Conservation (phyloP, 2,113 vertebrate species). For the Athene noctua region DNA sequence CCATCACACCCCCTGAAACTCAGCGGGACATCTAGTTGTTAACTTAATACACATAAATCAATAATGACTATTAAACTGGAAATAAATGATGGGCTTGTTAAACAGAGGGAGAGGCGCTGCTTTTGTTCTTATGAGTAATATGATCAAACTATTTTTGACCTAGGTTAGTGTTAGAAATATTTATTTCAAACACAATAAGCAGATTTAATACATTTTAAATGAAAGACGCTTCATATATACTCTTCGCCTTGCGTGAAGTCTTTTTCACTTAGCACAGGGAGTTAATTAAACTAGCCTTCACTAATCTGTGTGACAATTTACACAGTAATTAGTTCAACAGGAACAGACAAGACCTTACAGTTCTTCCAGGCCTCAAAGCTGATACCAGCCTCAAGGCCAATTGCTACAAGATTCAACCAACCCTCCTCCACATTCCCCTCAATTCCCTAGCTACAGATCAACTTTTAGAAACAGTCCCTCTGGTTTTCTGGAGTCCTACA, state of each 20-base stretch:
- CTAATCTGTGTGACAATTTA: slow-evolving; percentile 55
- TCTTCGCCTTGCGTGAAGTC: background rate
- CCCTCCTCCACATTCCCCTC: background rate
- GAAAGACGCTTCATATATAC: background rate
- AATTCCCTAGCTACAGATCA: background rate
- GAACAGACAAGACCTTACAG: slow-evolving; percentile 60
- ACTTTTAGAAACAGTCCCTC: background rate
- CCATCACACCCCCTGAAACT: background rate
- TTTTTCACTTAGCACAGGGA: background rate
- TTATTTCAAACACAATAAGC: slow-evolving; percentile 2
- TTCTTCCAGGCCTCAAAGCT: slow-evolving; percentile 25
- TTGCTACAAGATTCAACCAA: background rate
- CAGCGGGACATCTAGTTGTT: background rate
- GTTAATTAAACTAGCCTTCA: slow-evolving; percentile 64
- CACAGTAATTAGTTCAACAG: slow-evolving; percentile 64
- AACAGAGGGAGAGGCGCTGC: background rate
- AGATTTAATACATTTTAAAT: slow-evolving; percentile 12
- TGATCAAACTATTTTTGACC: background rate
- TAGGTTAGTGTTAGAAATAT: background rate
- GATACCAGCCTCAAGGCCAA: background rate
- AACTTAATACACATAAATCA: background rate
- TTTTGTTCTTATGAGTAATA: background rate
- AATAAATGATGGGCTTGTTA: background rate
- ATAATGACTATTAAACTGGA: background rate
- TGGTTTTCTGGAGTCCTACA: background rate